Conservation (phyloP, 1,140 invertebrate genomes). For the Kradibia gibbosae region DNA sequence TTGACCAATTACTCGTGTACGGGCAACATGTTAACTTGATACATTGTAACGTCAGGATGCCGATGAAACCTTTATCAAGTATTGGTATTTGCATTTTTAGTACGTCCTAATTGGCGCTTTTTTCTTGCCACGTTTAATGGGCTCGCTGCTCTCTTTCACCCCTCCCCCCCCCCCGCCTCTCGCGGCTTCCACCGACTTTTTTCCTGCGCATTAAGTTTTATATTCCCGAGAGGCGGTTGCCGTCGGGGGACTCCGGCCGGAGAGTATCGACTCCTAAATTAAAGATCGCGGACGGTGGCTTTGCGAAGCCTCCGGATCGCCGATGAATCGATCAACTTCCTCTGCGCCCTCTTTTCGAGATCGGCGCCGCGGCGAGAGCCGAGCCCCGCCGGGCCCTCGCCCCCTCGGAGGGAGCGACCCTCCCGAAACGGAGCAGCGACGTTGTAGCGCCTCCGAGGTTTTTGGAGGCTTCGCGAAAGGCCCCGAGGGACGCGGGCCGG, state of each 20-base stretch:
- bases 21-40: neutral
- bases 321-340: neutral
- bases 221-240: too few species aligned
- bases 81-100: constrained; percentile 10
- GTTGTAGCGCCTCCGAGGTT: neutral
- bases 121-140: neutral
- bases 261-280: neutral
- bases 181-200: too few species aligned
- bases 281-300: too few species aligned
- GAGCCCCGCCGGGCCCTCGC: too few species aligned
- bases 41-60: neutral
- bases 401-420: too few species aligned
- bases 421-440: neutral
- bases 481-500: too few species aligned
- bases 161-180: too few species aligned
- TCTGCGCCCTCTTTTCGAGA: neutral
- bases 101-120: neutral
- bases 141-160: neutral
- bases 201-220: too few species aligned
- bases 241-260: neutral
- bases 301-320: neutral
- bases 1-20: constrained; percentile 1
- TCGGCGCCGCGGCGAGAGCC: too few species aligned
- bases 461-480: neutral
- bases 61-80: neutral